phyloP scores from a whole-genome alignment of 35 echinoderm and acorn worm species.

The Antedon bifida region DNA sequence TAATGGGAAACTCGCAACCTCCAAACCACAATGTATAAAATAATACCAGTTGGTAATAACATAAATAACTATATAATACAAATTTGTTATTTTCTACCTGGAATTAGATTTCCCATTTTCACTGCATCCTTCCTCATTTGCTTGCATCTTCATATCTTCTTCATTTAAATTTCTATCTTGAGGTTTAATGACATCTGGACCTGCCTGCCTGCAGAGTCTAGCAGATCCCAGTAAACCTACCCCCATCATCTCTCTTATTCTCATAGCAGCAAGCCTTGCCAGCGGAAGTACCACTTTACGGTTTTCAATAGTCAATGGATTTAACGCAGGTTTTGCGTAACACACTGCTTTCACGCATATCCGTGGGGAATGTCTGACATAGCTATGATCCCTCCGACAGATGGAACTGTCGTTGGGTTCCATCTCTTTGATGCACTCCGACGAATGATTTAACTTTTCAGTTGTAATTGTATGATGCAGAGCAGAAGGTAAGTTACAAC shows the following conservation, averaged over 20 bases:
- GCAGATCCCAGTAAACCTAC: neutral
- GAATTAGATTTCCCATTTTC: too few relatives aligned
- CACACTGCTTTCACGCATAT: neutral
- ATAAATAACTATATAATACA: too few relatives aligned
- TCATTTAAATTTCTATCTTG: too few relatives aligned
- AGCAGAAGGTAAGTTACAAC: neutral
- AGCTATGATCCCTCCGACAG: neutral
- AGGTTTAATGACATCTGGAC: neutral
- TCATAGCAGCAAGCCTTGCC: neutral
- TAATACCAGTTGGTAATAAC: too few relatives aligned
- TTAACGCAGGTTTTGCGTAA: neutral
- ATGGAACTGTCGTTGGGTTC: neutral
- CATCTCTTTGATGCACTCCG: too few relatives aligned
- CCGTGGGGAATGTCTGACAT: neutral
- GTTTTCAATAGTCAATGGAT: neutral
- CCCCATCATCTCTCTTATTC: neutral
- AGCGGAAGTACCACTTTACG: neutral
- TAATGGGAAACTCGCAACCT: too few relatives aligned
- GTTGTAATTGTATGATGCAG: neutral
- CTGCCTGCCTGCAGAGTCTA: neutral
- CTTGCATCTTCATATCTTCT: too few relatives aligned
- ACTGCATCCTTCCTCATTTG: too few relatives aligned
- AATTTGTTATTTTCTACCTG: too few relatives aligned
- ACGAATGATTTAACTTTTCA: neutral
- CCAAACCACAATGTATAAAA: too few relatives aligned